phyloP scores from a whole-genome alignment of 1,140 invertebrate genomes.

The Pristionchus pacificus region DNA sequence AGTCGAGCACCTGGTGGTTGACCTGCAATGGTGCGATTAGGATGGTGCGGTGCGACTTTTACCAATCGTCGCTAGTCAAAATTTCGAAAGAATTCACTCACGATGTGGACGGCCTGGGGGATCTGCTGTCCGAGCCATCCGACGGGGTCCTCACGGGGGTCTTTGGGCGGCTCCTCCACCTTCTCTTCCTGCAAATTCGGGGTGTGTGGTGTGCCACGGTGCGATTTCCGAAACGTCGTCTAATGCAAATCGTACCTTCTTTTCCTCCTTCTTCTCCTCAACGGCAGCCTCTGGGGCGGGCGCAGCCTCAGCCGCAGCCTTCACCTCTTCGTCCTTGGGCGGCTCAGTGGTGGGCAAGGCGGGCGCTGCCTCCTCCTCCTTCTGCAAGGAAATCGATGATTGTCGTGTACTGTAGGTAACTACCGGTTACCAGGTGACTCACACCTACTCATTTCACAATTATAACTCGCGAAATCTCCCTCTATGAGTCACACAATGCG shows the following conservation, averaged over 20 bases:
- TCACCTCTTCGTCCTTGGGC: constrained; percentile 8
- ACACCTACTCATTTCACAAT: too few species aligned
- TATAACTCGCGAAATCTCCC: too few species aligned
- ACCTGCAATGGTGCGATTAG: constrained; percentile 10
- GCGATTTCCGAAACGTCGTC: constrained; percentile 25
- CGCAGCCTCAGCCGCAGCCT: constrained; percentile 4
- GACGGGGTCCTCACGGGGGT: constrained; percentile 42
- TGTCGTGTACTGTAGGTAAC: too few species aligned
- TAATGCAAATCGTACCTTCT: constrained; percentile 26
- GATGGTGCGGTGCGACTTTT: not conserved
- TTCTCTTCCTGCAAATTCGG: too few species aligned
- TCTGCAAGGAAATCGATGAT: too few species aligned
- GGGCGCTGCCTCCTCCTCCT: constrained; percentile 3
- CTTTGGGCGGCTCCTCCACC: constrained; percentile 29
- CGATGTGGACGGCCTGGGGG: constrained; percentile 43
- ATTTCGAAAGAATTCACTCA: not conserved
- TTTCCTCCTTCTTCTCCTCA: constrained; percentile 26
- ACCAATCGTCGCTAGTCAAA: too few species aligned
- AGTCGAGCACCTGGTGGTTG: constrained; percentile 40
- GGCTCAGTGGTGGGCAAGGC: constrained; percentile 3
- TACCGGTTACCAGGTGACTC: too few species aligned
- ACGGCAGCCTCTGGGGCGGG: constrained; percentile 15
- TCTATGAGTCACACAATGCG: too few species aligned
- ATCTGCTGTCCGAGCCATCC: constrained; percentile 42
- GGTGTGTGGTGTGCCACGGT: constrained; percentile 13